phyloP scores from a whole-genome alignment of 2,113 vertebrate species.

The Drymodes brunneopygia region DNA sequence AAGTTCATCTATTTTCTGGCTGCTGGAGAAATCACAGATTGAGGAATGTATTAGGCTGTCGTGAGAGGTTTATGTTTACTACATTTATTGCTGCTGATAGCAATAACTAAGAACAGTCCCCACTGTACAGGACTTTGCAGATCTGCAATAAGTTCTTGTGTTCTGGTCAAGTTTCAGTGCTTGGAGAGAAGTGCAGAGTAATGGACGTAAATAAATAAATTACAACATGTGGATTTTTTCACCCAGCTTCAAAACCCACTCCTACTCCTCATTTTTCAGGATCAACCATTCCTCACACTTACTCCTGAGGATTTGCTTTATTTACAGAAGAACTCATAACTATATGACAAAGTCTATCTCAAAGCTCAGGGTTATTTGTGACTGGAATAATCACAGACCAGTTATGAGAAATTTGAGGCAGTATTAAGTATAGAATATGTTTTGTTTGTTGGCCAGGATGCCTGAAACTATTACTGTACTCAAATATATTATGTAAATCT shows the following conservation, averaged over 20 bases:
- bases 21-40: not conserved
- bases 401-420: constrained; percentile 7
- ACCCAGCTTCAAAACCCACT: not conserved
- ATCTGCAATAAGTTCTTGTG: constrained; percentile 33
- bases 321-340: constrained; percentile 35
- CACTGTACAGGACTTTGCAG: not conserved
- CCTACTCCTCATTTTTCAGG: not conserved
- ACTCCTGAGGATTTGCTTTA: constrained; percentile 5
- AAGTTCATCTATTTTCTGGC: not conserved
- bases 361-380: constrained; percentile 5
- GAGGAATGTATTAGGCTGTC: not conserved
- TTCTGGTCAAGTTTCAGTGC: not conserved
- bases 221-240: not conserved
- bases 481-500: not conserved
- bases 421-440: not conserved
- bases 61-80: constrained; percentile 25
- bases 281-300: constrained; percentile 10
- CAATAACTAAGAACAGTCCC: constrained; percentile 35
- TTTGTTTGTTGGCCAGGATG: not conserved
- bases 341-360: not conserved
- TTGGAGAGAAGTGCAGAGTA: constrained; percentile 33
- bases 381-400: constrained; percentile 9
- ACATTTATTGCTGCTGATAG: constrained; percentile 50
- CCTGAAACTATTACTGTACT: not conserved
- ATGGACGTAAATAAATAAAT: constrained; percentile 45